Conservation (phyloP, 2,888 invertebrate genomes). For the Ennomos quercinarius region DNA sequence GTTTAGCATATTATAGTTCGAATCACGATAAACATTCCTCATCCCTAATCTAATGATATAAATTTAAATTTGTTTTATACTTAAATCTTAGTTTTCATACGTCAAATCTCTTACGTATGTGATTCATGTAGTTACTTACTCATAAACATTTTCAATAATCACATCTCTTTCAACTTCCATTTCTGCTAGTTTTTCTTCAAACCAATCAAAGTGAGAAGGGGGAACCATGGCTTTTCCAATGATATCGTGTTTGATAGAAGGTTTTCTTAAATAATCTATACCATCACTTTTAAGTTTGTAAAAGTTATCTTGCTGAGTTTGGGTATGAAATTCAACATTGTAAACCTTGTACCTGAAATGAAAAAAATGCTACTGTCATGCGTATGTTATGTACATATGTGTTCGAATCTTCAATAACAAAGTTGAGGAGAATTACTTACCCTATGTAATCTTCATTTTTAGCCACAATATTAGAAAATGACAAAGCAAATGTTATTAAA, state of each 20-base stretch:
- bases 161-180: conserved; percentile 55
- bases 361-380: background rate
- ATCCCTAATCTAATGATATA: too few species aligned
- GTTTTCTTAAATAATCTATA: conserved; percentile 65
- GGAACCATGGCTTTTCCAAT: conserved; percentile 68
- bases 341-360: conserved; percentile 65
- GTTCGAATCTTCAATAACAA: too few species aligned
- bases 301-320: conserved; percentile 56
- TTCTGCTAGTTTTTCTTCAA: conserved; percentile 59
- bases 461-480: conserved; percentile 42
- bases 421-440: conserved; percentile 45
- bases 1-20: too few species aligned
- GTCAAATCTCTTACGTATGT: too few species aligned
- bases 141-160: conserved; percentile 61
- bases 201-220: conserved; percentile 62
- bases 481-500: conserved; percentile 27
- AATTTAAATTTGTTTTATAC: too few species aligned
- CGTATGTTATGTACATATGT: background rate
- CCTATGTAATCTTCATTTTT: conserved; percentile 66
- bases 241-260: conserved; percentile 55
- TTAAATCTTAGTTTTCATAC: background rate
- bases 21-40: too few species aligned
- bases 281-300: conserved; percentile 54
- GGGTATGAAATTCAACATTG: conserved; percentile 51
- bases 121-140: conserved; percentile 49